Base-by-base conservation (phyloP, 2,888 invertebrate genomes). In the Cylindroiulus punctatus region DNA sequence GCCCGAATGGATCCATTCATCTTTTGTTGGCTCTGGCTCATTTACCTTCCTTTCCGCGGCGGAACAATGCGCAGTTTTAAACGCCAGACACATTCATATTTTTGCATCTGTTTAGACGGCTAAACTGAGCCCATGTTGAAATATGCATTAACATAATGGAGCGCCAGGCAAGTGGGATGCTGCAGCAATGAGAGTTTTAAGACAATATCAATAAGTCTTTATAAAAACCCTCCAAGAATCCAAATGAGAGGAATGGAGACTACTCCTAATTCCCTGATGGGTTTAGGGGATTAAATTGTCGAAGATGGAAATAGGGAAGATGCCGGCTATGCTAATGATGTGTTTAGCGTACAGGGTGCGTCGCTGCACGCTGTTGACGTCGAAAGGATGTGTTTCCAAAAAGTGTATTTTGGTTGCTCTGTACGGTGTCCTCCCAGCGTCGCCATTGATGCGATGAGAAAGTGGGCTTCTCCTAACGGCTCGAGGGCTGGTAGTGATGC, bases 1-100 rank as follows among this genome's bases (percentile, higher is more conserved):
- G 26, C 83, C 83, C 83, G 40, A 76, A 76, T 76, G 76, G 76
- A 76, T 76, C 76, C 76, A 76, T 76, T 76, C 76, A 76, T 76
- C 76, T 76, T 83, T 44, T 83, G 83, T 83, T 83, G 40, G 42
- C n/a, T 42, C 44, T 83, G 83, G 40, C 83, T 83, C 83, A 42
- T 83, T 40, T 83, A 40, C 22, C 83, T 83, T 83, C 83, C 83
- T 40, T 83, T 76, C 30, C 76, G 14, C 26, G 76, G 76, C 8
- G n/a, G 76, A 76, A 76, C 76, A 30, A 76, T 30, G 76, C 30
- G 1, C 8, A 30, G 30, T 76, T 76, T 76, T 76, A 76, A 76
- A 76, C 76, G 76, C 12, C n/a, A 44, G 44, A 8, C 14, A 12
- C 44, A 14, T 76, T 76, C 76, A 76, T 76, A 76, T 76, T 76